Evolutionary conservation across 2,888 invertebrate genomes (phyloP).

Genomic region (Limenitis camilla): DNA sequence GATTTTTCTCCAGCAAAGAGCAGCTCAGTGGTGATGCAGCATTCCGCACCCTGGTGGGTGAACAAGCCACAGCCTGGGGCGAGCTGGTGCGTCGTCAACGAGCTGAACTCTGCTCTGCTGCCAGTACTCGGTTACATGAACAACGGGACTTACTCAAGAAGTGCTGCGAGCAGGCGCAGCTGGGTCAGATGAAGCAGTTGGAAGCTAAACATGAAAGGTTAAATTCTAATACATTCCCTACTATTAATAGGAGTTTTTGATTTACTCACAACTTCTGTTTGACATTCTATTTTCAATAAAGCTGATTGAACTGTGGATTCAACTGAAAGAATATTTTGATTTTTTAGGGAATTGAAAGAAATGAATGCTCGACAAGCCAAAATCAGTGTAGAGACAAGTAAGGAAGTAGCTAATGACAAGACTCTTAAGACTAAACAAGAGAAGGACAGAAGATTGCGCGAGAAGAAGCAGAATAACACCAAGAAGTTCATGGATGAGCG

Average conservation of each 20-base stretch:
- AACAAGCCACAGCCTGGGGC: constrained; percentile 96
- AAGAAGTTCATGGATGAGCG: constrained; percentile 98
- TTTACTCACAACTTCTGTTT: no score
- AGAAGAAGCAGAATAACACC: constrained; percentile 98
- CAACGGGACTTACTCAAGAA: constrained; percentile 82
- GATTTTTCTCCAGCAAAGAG: constrained; percentile 76
- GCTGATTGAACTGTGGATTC: neutral
- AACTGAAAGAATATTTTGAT: neutral
- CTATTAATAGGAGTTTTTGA: no score
- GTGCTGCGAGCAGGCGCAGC: constrained; percentile 89
- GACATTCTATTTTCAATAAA: no score
- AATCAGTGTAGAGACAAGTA: constrained; percentile 96
- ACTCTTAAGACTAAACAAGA: constrained; percentile 97
- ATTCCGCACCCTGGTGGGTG: constrained; percentile 88
- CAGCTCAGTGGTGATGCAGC: constrained; percentile 85
- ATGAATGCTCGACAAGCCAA: constrained; percentile 96
- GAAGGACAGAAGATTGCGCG: constrained; percentile 92
- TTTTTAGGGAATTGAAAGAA: constrained; percentile 90
- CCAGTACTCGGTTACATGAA: constrained; percentile 88
- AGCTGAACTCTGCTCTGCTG: constrained; percentile 87
- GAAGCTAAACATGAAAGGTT: constrained; percentile 91
- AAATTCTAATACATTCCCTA: neutral
- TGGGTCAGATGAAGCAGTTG: constrained; percentile 89
- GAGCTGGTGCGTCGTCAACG: constrained; percentile 89
- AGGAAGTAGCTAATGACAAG: constrained; percentile 96